These are phyloP conservation scores for Neolamprologus toae DNA, from an alignment of 2,113 vertebrate genomes.

Conservation along the genomic window DNA sequence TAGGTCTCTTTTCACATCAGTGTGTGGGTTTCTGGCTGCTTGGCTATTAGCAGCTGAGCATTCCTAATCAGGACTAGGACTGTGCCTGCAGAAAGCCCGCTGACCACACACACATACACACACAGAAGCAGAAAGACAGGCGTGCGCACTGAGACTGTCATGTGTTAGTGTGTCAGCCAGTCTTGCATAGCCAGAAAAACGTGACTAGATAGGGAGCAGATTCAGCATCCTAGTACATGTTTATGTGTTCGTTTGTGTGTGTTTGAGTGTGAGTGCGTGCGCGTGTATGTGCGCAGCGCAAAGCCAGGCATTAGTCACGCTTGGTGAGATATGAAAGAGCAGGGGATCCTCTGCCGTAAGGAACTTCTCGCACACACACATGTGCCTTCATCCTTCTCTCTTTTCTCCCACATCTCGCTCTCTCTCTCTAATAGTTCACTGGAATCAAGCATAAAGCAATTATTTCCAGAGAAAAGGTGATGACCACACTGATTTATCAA, in stretches of 20 bases:
- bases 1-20: background rate
- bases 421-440: background rate
- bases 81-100: conserved; percentile 22
- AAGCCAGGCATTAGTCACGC: conserved; percentile 57
- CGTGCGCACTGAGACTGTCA: conserved; percentile 19
- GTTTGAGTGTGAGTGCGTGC: background rate
- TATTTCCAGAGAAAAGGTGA: conserved; percentile 1
- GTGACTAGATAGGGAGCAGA: conserved; percentile 55
- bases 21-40: background rate
- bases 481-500: background rate
- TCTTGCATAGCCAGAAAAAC: conserved; percentile 33
- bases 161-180: conserved; percentile 49
- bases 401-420: background rate
- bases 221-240: conserved; percentile 41
- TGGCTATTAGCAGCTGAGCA: background rate
- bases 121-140: background rate
- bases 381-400: conserved; percentile 11
- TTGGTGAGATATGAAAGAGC: conserved; percentile 64
- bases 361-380: conserved; percentile 44
- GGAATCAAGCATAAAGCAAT: background rate
- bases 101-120: background rate
- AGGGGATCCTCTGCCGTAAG: conserved; percentile 61
- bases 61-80: conserved; percentile 30
- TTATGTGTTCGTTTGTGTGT: background rate
- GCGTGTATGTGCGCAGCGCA: background rate